phyloP scores from a whole-genome alignment of 2,888 invertebrate species.

The Calameuta pallipes region DNA sequence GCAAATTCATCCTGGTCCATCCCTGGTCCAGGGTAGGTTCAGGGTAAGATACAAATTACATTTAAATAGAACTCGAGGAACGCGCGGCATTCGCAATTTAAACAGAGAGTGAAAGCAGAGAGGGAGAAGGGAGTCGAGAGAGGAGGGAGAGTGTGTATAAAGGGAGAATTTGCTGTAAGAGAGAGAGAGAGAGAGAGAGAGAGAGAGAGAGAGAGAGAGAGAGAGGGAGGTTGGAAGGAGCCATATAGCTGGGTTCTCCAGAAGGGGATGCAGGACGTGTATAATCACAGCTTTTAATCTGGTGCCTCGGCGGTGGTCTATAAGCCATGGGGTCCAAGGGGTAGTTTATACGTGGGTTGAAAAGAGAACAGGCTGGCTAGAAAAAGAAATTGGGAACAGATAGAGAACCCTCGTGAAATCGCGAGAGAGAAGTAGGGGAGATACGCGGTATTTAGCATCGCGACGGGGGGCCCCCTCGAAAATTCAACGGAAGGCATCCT shows the following conservation, averaged over 20 bases:
- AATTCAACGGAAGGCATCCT: background rate
- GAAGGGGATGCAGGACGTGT: constrained; percentile 28
- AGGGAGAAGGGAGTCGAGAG: constrained; percentile 15
- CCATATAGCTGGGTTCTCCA: constrained; percentile 31
- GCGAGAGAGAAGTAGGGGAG: background rate
- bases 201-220: constrained; percentile 22
- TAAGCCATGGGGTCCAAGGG: constrained; percentile 36
- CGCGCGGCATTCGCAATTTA: constrained; percentile 65
- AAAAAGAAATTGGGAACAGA: constrained; percentile 18
- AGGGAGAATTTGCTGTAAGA: background rate
- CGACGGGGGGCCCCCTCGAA: constrained; percentile 50
- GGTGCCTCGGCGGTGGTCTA: constrained; percentile 25
- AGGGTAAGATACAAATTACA: constrained; percentile 60
- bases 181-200: constrained; percentile 6
- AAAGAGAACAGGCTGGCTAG: constrained; percentile 16
- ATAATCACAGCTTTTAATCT: constrained; percentile 62
- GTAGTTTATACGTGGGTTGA: constrained; percentile 35
- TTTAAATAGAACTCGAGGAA: constrained; percentile 64
- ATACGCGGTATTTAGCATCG: constrained; percentile 54
- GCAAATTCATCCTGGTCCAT: background rate
- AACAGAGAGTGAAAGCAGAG: constrained; percentile 36
- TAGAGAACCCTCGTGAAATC: constrained; percentile 3
- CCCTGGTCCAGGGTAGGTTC: too few relatives aligned
- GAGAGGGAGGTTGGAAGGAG: constrained; percentile 14
- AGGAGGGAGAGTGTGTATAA: constrained; percentile 24